phyloP scores from a whole-genome alignment of 2,888 invertebrate genomes.

The Charanyca ferruginea region DNA sequence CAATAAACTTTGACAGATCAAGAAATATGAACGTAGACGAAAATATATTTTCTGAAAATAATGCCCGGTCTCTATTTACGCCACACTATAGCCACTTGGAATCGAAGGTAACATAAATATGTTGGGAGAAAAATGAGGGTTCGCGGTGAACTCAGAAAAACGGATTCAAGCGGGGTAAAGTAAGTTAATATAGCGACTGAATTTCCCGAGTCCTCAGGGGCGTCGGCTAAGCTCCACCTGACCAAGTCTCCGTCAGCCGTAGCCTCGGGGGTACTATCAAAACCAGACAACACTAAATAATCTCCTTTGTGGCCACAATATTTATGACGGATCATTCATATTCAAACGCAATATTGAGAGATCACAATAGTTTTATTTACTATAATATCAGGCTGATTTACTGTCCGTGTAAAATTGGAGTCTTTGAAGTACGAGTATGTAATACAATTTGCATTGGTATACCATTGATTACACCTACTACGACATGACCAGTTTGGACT shows the following conservation, averaged over 20 bases:
- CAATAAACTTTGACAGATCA: slow-evolving; percentile 9
- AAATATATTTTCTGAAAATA: slow-evolving; percentile 29
- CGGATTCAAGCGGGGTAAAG: slow-evolving; percentile 8
- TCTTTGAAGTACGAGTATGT: background rate
- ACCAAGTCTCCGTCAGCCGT: slow-evolving; percentile 21
- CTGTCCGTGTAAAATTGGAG: background rate
- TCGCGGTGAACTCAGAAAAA: slow-evolving; percentile 15
- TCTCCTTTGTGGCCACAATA: slow-evolving; percentile 38
- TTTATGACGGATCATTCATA: slow-evolving; percentile 21
- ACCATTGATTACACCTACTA: background rate
- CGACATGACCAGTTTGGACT: background rate
- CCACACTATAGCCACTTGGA: slow-evolving; percentile 19
- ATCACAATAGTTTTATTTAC: background rate
- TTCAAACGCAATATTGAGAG: background rate
- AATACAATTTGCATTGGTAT: background rate
- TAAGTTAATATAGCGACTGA: slow-evolving; percentile 12
- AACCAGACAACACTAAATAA: slow-evolving; percentile 23
- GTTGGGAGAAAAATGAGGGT: slow-evolving; percentile 36
- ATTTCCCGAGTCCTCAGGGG: slow-evolving; percentile 29
- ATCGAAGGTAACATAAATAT: slow-evolving; percentile 36
- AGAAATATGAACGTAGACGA: slow-evolving; percentile 13
- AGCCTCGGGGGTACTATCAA: slow-evolving; percentile 20
- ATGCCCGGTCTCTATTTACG: slow-evolving; percentile 14
- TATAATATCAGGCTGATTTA: background rate
- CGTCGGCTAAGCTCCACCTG: slow-evolving; percentile 33